Conservation (phyloP, 2,888 invertebrate genomes). For the Aleiodes testaceus region DNA sequence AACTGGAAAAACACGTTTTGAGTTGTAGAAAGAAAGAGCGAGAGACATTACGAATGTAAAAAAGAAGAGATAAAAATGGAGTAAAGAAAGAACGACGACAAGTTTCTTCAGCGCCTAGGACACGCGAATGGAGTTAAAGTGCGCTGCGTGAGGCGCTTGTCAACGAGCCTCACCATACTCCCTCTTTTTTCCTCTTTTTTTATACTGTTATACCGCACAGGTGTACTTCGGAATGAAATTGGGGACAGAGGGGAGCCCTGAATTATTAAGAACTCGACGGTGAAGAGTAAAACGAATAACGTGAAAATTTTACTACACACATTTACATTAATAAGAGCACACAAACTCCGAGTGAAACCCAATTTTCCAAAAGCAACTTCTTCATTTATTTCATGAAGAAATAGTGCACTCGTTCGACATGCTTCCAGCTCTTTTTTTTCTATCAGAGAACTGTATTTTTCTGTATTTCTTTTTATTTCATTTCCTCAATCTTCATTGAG, state of each 20-base stretch:
- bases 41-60: constrained; percentile 12
- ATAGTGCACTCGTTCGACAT: no score
- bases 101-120: constrained; percentile 54
- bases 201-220: constrained; percentile 22
- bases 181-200: constrained; percentile 6
- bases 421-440: neutral
- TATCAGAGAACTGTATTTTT: neutral
- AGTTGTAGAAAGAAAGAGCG: constrained; percentile 22
- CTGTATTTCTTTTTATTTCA: neutral
- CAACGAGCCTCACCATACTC: constrained; percentile 40
- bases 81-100: constrained; percentile 28
- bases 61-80: constrained; percentile 46
- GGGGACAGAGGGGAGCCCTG: constrained; percentile 13
- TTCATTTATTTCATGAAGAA: no score
- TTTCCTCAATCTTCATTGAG: neutral
- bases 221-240: constrained; percentile 29
- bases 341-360: no score
- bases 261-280: constrained; percentile 37
- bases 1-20: constrained; percentile 50
- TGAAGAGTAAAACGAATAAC: constrained; percentile 27
- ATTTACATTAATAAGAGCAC: constrained; percentile 3
- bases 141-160: constrained; percentile 55
- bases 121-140: constrained; percentile 60
- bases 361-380: no score
- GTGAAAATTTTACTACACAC: constrained; percentile 1